Base-by-base conservation (phyloP, 1,140 invertebrate genomes). In the Bilobella aurantiaca region DNA sequence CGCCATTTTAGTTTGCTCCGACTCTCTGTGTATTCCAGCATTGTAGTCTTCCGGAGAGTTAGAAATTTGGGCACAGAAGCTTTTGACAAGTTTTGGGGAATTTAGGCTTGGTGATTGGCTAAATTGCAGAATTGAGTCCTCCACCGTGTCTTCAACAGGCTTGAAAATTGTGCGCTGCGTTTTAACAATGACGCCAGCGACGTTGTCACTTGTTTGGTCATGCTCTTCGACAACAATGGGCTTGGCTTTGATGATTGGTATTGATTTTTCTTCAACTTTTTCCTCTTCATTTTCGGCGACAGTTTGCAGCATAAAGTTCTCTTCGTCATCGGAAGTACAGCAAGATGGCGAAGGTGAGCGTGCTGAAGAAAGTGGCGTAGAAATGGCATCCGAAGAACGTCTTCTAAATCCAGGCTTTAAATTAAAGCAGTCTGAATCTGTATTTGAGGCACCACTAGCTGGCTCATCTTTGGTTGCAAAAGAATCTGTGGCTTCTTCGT, bases 281-380 rank as follows among this genome's bases (percentile, higher is more conserved):
- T 58, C 66, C 23, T 63, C 62, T 31, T 67, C 65, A n/a, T 60
- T 61, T 34, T 72, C 68, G 18, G 46, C 58, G 0, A 70, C 71
- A 2, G 71, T 68, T 27, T 70, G 63, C 21, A 70, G 31, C 5
- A 69, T 30, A 1, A 61, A 57, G 2, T 53, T 58, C 12, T 69
- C 70, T 53, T 69, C 69, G 42, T 72, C 70, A 21, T 72, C 70
- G 1, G 62, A 65, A 0, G 67, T 69, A 32, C 67, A 72, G 2
- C 68, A 68, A 31, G 60, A 64, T 0, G 67, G 66, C 0, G 64
- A 62, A 1, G 67, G 67, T 1, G 65, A 69, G 0, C 69, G 63
- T 0, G 66, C 67, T 3, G 64, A 66, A 5, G 64, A 37, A 1
- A 67, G 68, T 1, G 68, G 64, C 21, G 61, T 59, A 27, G 64